phyloP scores from a whole-genome alignment of 2,113 vertebrate genomes.

The Rynchops niger region DNA sequence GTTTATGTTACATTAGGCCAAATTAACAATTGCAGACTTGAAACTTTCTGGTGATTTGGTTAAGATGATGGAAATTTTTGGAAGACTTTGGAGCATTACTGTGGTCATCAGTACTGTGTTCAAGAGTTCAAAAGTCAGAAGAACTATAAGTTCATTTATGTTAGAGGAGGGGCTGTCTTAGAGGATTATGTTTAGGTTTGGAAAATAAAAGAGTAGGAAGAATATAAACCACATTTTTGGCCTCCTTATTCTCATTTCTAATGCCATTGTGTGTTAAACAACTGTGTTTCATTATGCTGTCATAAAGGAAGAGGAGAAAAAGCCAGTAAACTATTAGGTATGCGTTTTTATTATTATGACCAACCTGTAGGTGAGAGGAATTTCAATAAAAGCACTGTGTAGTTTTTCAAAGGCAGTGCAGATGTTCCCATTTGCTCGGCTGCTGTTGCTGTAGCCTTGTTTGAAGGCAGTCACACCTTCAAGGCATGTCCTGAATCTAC shows the following conservation, averaged over 20 bases:
- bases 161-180: background rate
- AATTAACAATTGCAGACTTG: background rate
- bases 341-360: slow-evolving; percentile 5
- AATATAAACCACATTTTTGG: slow-evolving; percentile 14
- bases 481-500: background rate
- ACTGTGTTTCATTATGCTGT: slow-evolving; percentile 8
- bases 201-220: slow-evolving; percentile 40
- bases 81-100: background rate
- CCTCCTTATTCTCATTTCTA: background rate
- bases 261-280: background rate
- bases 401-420: background rate
- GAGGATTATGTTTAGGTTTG: slow-evolving; percentile 1
- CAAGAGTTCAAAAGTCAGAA: background rate
- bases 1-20: background rate
- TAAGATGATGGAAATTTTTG: background rate
- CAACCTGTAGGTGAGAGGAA: background rate
- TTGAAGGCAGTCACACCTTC: background rate
- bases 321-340: background rate
- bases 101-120: background rate
- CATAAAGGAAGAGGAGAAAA: slow-evolving; percentile 10
- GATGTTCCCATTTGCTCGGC: background rate
- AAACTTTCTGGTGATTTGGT: background rate
- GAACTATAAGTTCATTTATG: background rate
- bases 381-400: background rate
- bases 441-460: background rate